Conservation (phyloP, 2,797 vertebrate genomes). For the Sciurus vulgaris region DNA sequence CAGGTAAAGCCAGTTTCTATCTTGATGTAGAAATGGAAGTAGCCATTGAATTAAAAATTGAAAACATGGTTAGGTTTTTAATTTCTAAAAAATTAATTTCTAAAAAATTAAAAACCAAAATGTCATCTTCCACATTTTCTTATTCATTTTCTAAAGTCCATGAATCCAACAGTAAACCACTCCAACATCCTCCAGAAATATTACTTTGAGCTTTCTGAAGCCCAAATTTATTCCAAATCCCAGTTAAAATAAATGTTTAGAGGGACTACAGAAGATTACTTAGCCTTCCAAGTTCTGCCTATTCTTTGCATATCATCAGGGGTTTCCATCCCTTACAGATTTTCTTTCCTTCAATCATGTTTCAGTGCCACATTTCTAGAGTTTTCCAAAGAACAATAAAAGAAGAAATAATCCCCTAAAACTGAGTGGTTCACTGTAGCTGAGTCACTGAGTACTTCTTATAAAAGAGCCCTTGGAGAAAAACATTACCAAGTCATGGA, state of each 20-base stretch:
- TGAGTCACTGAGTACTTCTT: neutral
- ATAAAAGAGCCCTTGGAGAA: neutral
- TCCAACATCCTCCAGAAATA: neutral
- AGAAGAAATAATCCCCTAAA: neutral
- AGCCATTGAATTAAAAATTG: neutral
- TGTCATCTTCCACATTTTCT: neutral
- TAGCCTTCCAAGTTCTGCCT: fast-evolving
- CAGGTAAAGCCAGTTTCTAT: neutral
- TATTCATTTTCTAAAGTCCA: neutral
- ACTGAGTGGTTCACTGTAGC: neutral
- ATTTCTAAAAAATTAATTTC: slow-evolving; percentile 41
- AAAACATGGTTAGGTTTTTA: neutral
- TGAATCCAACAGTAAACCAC: neutral
- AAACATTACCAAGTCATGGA: neutral
- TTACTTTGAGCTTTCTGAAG: neutral
- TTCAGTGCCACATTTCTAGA: neutral
- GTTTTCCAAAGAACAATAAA: neutral
- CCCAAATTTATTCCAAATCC: neutral
- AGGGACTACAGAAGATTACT: neutral
- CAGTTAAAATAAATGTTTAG: neutral
- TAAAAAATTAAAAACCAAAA: no score
- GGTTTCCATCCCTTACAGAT: neutral
- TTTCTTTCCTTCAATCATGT: neutral
- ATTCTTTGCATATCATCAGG: neutral
- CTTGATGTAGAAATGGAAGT: neutral